A percentile compares a stretch with the other conserved stretches of the same genome.
Evolutionary conservation across 2,113 vertebrate species (phyloP).

Genomic region (Gracilinanus agilis): DNA sequence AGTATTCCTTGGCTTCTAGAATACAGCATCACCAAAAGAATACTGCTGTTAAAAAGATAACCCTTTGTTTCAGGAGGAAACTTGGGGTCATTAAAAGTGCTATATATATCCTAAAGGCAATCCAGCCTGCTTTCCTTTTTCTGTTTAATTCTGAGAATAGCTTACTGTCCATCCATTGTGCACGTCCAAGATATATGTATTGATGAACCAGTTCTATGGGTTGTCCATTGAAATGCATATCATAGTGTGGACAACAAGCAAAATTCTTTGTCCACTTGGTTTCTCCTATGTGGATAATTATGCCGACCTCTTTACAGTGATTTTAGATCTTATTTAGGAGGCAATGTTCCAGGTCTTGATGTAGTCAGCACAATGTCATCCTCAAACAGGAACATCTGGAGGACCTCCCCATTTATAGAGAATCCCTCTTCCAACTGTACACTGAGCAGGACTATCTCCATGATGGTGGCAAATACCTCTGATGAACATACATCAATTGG

Average conservation of each 20-base stretch:
- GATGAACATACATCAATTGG: background rate
- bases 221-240: background rate
- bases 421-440: background rate
- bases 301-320: background rate
- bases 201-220: background rate
- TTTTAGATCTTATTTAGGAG: background rate
- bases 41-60: background rate
- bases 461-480: background rate
- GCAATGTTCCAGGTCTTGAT: slow-evolving; percentile 7
- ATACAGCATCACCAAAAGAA: background rate
- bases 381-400: background rate
- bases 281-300: background rate
- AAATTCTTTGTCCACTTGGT: slow-evolving; percentile 5
- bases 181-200: background rate
- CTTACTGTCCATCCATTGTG: background rate
- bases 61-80: background rate
- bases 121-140: background rate
- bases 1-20: background rate
- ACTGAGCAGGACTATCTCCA: background rate
- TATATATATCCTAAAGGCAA: background rate
- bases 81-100: background rate
- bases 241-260: background rate
- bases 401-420: background rate
- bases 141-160: background rate
- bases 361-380: slow-evolving; percentile 7